Conservation (phyloP, 1,140 invertebrate species). For the Battus philenor region DNA sequence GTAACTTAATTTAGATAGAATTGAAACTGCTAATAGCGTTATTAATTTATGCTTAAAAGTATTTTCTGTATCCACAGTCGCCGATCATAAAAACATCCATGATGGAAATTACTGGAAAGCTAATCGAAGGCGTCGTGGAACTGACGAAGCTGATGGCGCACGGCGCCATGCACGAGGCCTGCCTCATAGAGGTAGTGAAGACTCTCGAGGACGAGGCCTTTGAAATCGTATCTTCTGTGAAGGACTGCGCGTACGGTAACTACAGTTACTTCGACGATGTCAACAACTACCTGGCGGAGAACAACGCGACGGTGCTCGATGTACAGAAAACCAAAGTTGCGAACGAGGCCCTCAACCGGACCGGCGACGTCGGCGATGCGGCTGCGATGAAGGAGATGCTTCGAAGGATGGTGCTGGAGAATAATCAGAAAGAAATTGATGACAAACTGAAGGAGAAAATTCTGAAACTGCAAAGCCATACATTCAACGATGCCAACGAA, state of each 20-base stretch:
- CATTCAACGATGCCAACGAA: too few species aligned
- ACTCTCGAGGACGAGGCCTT: constrained; percentile 53
- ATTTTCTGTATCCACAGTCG: constrained; percentile 42
- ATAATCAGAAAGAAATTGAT: constrained; percentile 28
- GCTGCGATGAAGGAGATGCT: constrained; percentile 41
- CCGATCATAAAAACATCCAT: constrained; percentile 56
- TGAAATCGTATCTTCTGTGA: constrained; percentile 33
- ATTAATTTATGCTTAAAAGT: too few species aligned
- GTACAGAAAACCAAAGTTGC: constrained; percentile 23
- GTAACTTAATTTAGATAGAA: too few species aligned
- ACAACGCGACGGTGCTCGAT: constrained; percentile 56
- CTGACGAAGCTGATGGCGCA: constrained; percentile 61
- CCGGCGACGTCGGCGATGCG: constrained; percentile 20
- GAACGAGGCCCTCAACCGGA: neutral
- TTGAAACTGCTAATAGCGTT: too few species aligned
- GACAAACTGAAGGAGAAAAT: constrained; percentile 26
- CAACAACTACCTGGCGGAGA: constrained; percentile 34
- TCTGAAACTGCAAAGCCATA: neutral
- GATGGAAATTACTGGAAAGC: constrained; percentile 56
- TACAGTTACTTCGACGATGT: constrained; percentile 26
- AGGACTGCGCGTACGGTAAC: constrained; percentile 40
- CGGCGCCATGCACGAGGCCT: constrained; percentile 65
- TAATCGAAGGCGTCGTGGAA: constrained; percentile 53
- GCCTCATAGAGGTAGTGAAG: constrained; percentile 62
- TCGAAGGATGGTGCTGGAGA: constrained; percentile 37